Conservation (phyloP, 2,888 invertebrate species). For the Galeruca laticollis region DNA sequence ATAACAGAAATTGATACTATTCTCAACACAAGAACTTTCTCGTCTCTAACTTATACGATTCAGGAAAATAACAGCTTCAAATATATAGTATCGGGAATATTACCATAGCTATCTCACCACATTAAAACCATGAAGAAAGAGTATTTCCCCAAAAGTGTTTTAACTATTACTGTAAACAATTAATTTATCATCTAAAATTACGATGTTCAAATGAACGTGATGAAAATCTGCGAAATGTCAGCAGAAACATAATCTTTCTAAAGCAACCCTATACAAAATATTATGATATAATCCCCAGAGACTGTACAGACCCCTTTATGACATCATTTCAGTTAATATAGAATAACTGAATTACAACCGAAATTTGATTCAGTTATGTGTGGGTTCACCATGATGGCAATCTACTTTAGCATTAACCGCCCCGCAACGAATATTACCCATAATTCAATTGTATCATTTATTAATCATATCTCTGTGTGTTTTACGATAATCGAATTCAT, state of each 20-base stretch:
- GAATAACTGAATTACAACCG: conserved; percentile 59
- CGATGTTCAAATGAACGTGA: background rate
- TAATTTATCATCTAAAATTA: too few relatives aligned
- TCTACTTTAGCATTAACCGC: conserved; percentile 59
- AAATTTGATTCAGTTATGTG: conserved; percentile 63
- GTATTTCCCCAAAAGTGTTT: too few relatives aligned
- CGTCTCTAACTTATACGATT: too few relatives aligned
- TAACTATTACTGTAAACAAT: too few relatives aligned
- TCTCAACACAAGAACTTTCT: too few relatives aligned
- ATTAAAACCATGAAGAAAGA: too few relatives aligned
- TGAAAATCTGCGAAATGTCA: conserved; percentile 50
- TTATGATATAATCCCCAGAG: conserved; percentile 50
- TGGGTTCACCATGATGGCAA: conserved; percentile 62
- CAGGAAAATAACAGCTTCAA: too few relatives aligned
- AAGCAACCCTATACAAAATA: conserved; percentile 51
- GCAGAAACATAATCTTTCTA: conserved; percentile 41
- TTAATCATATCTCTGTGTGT: conserved; percentile 56
- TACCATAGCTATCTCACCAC: too few relatives aligned
- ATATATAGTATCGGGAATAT: too few relatives aligned
- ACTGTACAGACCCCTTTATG: conserved; percentile 56
- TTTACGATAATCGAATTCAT: conserved; percentile 49
- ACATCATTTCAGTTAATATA: conserved; percentile 58
- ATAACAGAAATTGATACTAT: too few relatives aligned
- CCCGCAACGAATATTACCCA: conserved; percentile 52
- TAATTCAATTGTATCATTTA: conserved; percentile 60